Conservation (phyloP, 2,888 invertebrate genomes). For the Melanophora roralis region DNA sequence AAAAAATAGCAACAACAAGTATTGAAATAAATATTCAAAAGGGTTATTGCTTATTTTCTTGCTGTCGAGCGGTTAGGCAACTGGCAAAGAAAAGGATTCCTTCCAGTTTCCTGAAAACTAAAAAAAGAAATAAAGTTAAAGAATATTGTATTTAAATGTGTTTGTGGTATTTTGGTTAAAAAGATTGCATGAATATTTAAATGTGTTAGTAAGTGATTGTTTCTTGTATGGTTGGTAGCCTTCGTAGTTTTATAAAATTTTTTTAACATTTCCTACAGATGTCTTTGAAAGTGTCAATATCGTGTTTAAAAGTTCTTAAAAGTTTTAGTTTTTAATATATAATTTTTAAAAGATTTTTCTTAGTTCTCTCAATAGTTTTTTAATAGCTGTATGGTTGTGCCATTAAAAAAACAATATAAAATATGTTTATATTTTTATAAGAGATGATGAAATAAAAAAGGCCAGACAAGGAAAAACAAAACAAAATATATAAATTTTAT, state of each 20-base stretch:
- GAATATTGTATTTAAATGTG: slow-evolving; percentile 20
- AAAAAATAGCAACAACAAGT: slow-evolving; percentile 4
- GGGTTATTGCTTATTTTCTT: slow-evolving; percentile 44
- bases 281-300: slow-evolving; percentile 61
- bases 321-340: slow-evolving; percentile 15
- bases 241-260: slow-evolving; percentile 24
- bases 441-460: not conserved
- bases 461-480: not conserved
- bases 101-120: not conserved
- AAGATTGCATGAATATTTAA: slow-evolving; percentile 45
- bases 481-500: slow-evolving; percentile 2
- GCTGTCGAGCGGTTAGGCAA: not conserved
- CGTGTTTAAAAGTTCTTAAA: slow-evolving; percentile 60
- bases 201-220: not conserved
- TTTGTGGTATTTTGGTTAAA: slow-evolving; percentile 36
- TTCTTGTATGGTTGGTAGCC: slow-evolving; percentile 14
- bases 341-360: slow-evolving; percentile 32
- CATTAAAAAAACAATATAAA: slow-evolving; percentile 57
- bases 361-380: slow-evolving; percentile 35
- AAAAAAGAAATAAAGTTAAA: not conserved
- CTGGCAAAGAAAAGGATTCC: not conserved
- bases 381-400: slow-evolving; percentile 48
- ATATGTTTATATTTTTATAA: slow-evolving; percentile 33
- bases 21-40: slow-evolving; percentile 27
- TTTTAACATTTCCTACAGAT: slow-evolving; percentile 34